phyloP scores from a whole-genome alignment of 2,888 invertebrate species.

The Anthoptus insignis region DNA sequence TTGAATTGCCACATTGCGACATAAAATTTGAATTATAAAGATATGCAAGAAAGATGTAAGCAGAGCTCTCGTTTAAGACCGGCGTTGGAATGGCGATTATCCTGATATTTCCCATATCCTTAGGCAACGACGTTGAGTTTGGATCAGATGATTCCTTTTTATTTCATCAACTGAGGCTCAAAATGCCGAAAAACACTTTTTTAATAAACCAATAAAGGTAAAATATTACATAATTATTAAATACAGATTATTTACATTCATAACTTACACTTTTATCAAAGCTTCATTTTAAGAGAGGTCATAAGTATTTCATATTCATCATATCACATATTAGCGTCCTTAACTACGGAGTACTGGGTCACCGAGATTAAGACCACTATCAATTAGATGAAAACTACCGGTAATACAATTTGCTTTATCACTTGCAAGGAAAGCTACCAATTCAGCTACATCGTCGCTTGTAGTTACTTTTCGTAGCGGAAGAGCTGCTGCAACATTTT shows the following conservation, averaged over 20 bases:
- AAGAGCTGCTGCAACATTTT: conserved; percentile 54
- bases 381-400: conserved; percentile 65
- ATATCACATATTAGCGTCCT: neutral
- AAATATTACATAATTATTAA: too few species aligned
- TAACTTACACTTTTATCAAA: too few species aligned
- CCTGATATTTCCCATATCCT: too few species aligned
- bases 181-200: too few species aligned
- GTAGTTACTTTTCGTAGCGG: conserved; percentile 63
- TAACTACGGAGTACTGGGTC: conserved; percentile 34
- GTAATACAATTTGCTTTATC: conserved; percentile 68
- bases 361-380: conserved; percentile 68
- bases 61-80: too few species aligned
- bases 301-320: neutral
- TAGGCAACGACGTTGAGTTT: too few species aligned
- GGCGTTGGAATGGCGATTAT: too few species aligned
- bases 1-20: neutral
- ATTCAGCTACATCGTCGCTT: conserved; percentile 67
- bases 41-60: neutral
- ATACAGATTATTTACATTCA: too few species aligned
- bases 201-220: too few species aligned
- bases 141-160: too few species aligned
- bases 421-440: conserved; percentile 68
- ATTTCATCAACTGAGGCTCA: too few species aligned
- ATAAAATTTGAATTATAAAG: neutral
- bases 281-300: too few species aligned